Base-by-base conservation (phyloP, 2,113 vertebrate species). In the Halichoeres trimaculatus region DNA sequence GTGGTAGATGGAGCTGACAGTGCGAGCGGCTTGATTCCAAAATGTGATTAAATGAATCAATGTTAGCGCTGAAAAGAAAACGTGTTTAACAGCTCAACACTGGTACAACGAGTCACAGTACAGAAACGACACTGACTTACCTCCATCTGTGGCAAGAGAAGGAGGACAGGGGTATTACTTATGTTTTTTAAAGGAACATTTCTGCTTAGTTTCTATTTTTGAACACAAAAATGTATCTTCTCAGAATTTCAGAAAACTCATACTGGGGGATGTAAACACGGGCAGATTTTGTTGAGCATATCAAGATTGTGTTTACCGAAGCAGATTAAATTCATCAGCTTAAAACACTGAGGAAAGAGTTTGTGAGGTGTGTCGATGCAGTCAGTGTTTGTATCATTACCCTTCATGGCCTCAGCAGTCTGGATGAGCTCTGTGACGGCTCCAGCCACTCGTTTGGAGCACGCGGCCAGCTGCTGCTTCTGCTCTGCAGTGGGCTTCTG, bases 341-440 rank as follows among this genome's bases (percentile, higher is more conserved):
- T 24, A 8, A 19, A 43, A 48, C 30, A 69, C 26, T 50, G 41
- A 45, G 17, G 56, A 73, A 63, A 4, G 54, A 24, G 48, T 17
- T 43, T 68, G 55, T 34, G 38, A 30, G 24, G 22, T 45, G 20
- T 52, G 43, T 10, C 36, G 19, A 17, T 56, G 30, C 56, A 19
- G 19, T 48, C 19, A 16, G 8, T 48, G 40, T 36, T 38, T 34
- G 35, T 30, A 19, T 54, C 5, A 1, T 58, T 85, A 98, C 98
- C 98, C 95, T 99, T 99, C 98, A 99, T 99, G 76, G 97, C 96
- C 86, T 99, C 98, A 0, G 98, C 96, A 0, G 96, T 94, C 10
- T 99, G 98, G 72, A 99, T 99, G 52, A 99, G 98, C 90, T 99
- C 98, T 0, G 98, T 99, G 50, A 99, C 98, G 0, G 98, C 96